phyloP scores from a whole-genome alignment of 2,888 invertebrate genomes.

The Dryobota labecula region DNA sequence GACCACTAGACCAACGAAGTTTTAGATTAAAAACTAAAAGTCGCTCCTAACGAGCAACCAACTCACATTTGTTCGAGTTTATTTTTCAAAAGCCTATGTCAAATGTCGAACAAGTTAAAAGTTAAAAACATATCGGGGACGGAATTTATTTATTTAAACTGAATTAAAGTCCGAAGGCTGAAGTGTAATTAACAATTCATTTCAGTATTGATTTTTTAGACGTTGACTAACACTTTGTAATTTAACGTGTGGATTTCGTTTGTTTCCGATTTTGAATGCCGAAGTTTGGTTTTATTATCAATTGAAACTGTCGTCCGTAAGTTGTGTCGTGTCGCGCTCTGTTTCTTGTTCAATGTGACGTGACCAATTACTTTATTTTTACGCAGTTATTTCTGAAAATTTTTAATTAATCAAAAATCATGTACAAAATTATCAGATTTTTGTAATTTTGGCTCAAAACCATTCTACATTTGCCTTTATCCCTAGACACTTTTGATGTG shows the following conservation, averaged over 20 bases:
- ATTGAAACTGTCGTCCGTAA: no score
- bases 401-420: no score
- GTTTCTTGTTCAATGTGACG: no score
- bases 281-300: no score
- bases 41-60: background rate
- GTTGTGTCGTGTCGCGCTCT: no score
- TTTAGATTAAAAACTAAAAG: conserved; percentile 5
- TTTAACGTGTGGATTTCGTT: background rate
- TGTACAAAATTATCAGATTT: no score
- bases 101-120: conserved; percentile 29
- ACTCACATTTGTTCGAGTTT: conserved; percentile 10
- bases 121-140: conserved; percentile 15
- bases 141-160: conserved; percentile 34
- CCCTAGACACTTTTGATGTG: no score
- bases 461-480: no score
- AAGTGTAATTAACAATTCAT: conserved; percentile 50
- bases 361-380: no score
- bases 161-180: conserved; percentile 33
- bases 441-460: no score
- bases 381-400: no score
- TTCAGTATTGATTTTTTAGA: conserved; percentile 32
- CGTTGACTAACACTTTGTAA: background rate
- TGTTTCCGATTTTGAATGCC: background rate
- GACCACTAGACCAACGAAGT: background rate
- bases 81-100: background rate